Evolutionary conservation across 2,888 invertebrate genomes (phyloP), one percentile per base, ranked within the genome.

Genomic region (Xanthia togata): DNA sequence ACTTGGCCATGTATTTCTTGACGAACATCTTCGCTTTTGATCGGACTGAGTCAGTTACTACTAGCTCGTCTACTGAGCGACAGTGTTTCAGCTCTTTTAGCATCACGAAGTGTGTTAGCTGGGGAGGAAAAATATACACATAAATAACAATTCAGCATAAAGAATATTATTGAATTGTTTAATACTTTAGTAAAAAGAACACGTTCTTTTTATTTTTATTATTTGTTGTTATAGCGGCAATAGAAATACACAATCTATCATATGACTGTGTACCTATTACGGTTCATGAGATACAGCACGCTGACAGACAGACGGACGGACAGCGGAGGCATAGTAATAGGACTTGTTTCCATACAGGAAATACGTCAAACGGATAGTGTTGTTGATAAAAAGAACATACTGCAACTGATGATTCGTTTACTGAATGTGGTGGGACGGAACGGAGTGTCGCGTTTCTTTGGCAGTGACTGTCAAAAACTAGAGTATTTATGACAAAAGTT

Each of bases 91-190:
- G 94, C 95, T 99, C 99, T 94, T 99, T 99, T 78, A 98, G 97
- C 98, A 99, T 98, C 79, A 99, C 99, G 93, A 99, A 99, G 96
- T 99, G 99, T 0, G 99, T 99, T 79, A 99, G 95, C 99, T 99
- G 97, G 93, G 81, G 74, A 72, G 9, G 31, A 3, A 55, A 12
- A 68, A 53, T 4, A 57, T 4, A 60, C 9, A 60, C 20, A 60
- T 60, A 4, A 20, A 31, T 59, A 50, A 68, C 5, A 23, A 5
- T 67, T 67, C 44, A 47, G 20, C 2, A 8, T 23, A 31, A 20
- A 44, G 12, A 65, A 31, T 31, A 20, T 59, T 17, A 59, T 31
- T 20, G 31, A 31, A 59, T n/a, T n/a, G n/a, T n/a, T n/a, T 31
- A 31, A 31, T 31, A 31, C 31, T 31, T 31, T 31, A 31, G 31